Evolutionary conservation across 1,140 invertebrate genomes (phyloP).

Genomic region (Pectinophora gossypiella): DNA sequence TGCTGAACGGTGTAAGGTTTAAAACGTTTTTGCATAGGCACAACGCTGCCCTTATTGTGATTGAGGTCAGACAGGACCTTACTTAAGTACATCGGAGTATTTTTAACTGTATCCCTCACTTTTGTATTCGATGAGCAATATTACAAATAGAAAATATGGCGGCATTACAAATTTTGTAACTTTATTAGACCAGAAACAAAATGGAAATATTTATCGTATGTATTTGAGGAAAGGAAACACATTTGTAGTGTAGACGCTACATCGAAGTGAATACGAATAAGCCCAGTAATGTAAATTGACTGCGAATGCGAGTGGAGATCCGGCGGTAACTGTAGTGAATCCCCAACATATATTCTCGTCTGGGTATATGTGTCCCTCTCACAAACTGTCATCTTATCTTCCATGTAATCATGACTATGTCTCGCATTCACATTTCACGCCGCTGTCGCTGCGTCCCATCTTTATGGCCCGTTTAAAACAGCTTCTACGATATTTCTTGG

Average conservation of each 20-base stretch:
- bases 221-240: too few species aligned
- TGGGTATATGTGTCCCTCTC: neutral
- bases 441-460: conserved; percentile 6
- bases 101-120: neutral
- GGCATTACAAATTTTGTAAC: too few species aligned
- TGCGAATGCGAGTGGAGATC: too few species aligned
- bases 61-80: conserved; percentile 28
- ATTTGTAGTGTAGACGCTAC: neutral
- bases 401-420: conserved; percentile 21
- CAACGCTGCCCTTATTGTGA: conserved; percentile 14
- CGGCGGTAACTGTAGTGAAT: neutral
- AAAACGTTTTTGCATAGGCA: neutral
- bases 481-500: neutral
- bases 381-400: conserved; percentile 19
- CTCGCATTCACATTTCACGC: conserved; percentile 16
- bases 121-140: too few species aligned
- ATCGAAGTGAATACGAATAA: neutral
- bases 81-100: neutral
- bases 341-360: conserved; percentile 18
- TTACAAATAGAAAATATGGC: too few species aligned
- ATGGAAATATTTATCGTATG: too few species aligned
- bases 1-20: neutral
- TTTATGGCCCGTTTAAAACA: conserved; percentile 9
- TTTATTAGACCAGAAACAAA: too few species aligned
- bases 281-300: neutral